A percentile compares a stretch with the other conserved stretches of the same genome.
phyloP scores from a whole-genome alignment of 2,113 vertebrate species.

The Aramus guarauna region DNA sequence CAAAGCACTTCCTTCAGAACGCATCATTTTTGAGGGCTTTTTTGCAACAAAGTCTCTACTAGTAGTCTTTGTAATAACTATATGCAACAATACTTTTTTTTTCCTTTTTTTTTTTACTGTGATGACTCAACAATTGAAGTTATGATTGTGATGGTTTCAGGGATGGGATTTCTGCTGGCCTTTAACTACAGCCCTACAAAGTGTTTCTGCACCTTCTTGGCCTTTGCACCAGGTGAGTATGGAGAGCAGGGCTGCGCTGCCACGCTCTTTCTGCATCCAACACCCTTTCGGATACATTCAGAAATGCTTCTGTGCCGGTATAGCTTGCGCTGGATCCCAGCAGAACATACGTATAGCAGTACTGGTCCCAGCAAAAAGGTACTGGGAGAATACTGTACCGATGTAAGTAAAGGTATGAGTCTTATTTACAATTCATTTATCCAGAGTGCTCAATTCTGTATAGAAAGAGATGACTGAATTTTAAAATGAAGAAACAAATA shows the following conservation, averaged over 20 bases:
- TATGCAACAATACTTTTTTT: background rate
- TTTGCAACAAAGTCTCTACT: background rate
- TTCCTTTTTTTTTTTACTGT: background rate
- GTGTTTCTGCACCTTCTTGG: background rate
- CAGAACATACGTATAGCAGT: accelerated
- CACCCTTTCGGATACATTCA: background rate
- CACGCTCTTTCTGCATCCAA: accelerated
- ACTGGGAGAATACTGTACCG: background rate
- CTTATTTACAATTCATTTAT: background rate
- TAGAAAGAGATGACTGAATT: background rate
- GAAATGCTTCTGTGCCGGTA: background rate
- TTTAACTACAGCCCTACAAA: background rate
- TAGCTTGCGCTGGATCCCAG: background rate
- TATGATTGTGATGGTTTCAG: background rate
- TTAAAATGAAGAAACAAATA: background rate
- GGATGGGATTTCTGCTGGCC: background rate
- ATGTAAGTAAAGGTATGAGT: background rate
- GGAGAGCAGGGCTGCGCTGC: background rate
- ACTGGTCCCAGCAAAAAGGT: background rate
- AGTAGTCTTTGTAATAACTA: background rate
- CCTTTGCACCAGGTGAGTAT: background rate
- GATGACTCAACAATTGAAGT: background rate
- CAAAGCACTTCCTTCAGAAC: background rate
- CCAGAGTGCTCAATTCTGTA: background rate
- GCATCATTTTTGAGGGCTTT: background rate